Percentiles rank a stretch among this genome's conserved stretches.
These are phyloP conservation scores for Orbicella faveolata DNA, from an alignment of 64 coral and sea anemone genomes.

Conservation along the genomic window DNA sequence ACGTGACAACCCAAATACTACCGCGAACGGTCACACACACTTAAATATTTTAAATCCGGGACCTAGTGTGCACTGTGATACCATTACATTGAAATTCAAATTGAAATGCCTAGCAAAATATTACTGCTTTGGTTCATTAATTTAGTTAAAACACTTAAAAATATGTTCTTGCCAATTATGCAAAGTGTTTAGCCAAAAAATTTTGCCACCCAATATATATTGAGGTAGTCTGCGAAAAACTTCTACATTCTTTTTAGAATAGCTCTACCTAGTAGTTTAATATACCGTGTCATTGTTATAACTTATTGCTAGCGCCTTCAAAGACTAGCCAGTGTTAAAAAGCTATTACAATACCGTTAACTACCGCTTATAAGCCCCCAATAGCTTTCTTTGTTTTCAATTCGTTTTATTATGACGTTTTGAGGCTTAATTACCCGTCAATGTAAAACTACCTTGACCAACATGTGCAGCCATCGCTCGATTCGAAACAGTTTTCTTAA, in stretches of 20 bases:
- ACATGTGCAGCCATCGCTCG: too few species aligned
- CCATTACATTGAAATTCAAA: conserved; percentile 8
- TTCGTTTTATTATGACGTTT: too few species aligned
- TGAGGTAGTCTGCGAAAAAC: background rate
- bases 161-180: background rate
- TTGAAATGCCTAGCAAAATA: conserved; percentile 6
- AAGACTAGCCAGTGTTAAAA: background rate
- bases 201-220: too few species aligned
- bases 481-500: too few species aligned
- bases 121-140: background rate
- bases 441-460: too few species aligned
- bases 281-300: background rate
- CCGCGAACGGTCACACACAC: background rate
- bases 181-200: background rate
- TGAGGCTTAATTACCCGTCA: too few species aligned
- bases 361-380: too few species aligned
- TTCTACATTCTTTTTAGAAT: background rate
- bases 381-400: too few species aligned
- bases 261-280: background rate
- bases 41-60: background rate
- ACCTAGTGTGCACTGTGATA: background rate
- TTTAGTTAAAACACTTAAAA: conserved; percentile 1
- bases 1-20: background rate
- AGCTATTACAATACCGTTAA: too few species aligned
- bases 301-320: background rate